Percentiles rank a stretch among this genome's conserved stretches.
Conservation (phyloP, 1,140 invertebrate genomes). For the Ips nitidus region DNA sequence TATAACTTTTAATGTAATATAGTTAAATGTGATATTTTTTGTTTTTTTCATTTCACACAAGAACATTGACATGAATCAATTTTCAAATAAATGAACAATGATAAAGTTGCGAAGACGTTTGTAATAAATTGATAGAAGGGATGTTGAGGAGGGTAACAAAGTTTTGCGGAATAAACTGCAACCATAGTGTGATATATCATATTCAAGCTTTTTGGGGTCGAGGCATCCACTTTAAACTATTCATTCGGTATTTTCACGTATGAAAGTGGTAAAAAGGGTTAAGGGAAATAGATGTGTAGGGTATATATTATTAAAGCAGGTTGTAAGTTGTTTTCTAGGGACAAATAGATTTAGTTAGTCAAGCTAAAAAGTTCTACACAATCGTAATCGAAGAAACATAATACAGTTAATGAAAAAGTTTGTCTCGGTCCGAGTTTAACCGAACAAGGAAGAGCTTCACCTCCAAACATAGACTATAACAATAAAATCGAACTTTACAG, state of each 20-base stretch:
- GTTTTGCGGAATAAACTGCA: too few relatives aligned
- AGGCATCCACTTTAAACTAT: slow-evolving; percentile 11
- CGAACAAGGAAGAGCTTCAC: slow-evolving; percentile 8
- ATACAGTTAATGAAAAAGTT: slow-evolving; percentile 31
- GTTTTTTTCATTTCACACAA: too few relatives aligned
- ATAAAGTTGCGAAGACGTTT: too few relatives aligned
- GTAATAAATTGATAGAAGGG: too few relatives aligned
- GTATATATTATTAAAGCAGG: background rate
- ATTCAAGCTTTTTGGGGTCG: background rate
- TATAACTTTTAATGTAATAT: too few relatives aligned
- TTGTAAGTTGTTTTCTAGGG: background rate
- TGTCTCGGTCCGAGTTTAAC: slow-evolving; percentile 9
- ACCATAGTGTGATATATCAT: too few relatives aligned
- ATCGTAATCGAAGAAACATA: slow-evolving; percentile 12
- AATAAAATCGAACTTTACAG: slow-evolving; percentile 36
- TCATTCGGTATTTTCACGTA: background rate
- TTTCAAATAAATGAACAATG: too few relatives aligned
- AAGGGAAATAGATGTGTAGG: background rate
- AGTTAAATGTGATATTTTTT: too few relatives aligned
- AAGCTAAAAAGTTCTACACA: background rate
- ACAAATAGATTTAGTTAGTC: background rate
- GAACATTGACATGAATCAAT: too few relatives aligned
- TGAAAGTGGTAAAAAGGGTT: background rate
- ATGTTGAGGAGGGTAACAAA: too few relatives aligned
- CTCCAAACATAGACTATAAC: slow-evolving; percentile 21